Base-by-base conservation (phyloP, 2,113 vertebrate genomes). In the Sturnus vulgaris region DNA sequence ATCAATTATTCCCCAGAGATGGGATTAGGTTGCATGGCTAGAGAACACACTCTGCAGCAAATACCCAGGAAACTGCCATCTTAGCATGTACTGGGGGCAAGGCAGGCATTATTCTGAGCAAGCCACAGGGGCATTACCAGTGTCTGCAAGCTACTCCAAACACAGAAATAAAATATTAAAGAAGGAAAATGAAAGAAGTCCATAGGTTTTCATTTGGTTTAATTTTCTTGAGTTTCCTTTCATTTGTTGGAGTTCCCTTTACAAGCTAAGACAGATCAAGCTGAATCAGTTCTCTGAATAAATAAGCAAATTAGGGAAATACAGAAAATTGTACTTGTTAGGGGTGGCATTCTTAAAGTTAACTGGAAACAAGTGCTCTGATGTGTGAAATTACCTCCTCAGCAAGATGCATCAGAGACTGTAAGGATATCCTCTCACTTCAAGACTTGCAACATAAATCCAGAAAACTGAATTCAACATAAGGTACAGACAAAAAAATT, bases 1-100 rank as follows among this genome's bases (percentile, higher is more conserved):
- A 92, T 79, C 86, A 76, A 69, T 92, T 82, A 92, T 88, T 93
- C 78, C 75, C 71, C 47, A 79, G 63, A 95, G 82, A 82, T 22
- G 16, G 56, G 42, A 87, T 72, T 73, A 90, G 78, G 57, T 33
- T 52, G 55, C 61, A 69, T 24, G 31, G 46, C 46, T 65, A 44
- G 37, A 85, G 65, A 88, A 64, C 75, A 60, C 1, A 5, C 55
- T 85, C 53, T 56, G 44, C 35, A 55, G 71, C 86, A 95, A 72
- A 79, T 6, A 73, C 2, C 17, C 70, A 80, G 27, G 50, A 37
- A 86, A 61, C 15, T 72, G n/a, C 30, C 37, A 46, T 3, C 57
- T 44, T 47, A n/a, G 35, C 60, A 37, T 2, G 55, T 5, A 47
- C 11, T 65, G 79, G 68, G 46, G 47, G 17, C 12, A 60, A 27